These are phyloP conservation scores for Apteryx owenii DNA, from an alignment of 2,113 vertebrate species.

Conservation along the genomic window DNA sequence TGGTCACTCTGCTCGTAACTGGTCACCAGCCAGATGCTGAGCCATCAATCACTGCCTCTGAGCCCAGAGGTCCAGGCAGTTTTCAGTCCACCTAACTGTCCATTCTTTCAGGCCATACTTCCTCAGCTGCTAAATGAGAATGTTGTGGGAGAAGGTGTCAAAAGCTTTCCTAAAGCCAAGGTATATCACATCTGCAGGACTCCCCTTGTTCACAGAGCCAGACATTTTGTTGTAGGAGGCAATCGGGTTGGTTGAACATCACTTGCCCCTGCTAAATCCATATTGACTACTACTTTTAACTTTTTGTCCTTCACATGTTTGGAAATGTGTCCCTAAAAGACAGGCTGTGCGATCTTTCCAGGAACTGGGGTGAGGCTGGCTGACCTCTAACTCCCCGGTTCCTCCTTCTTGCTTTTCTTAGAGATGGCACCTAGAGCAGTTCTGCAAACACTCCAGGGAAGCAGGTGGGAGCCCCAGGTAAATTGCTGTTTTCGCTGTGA, in stretches of 20 bases:
- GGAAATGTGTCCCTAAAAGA: not conserved
- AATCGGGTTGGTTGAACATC: not conserved
- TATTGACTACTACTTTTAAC: not conserved
- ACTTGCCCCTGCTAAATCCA: not conserved
- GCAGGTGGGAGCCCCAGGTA: not conserved
- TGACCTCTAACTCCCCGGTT: accelerated
- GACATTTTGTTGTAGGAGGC: not conserved
- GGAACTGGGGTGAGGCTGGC: not conserved
- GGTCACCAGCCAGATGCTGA: not conserved
- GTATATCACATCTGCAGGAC: not conserved
- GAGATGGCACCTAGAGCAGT: not conserved
- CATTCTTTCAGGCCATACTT: not conserved
- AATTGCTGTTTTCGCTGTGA: not conserved
- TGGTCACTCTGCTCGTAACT: not conserved
- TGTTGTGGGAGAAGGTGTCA: not conserved
- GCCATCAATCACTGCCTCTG: not conserved
- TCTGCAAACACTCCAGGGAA: not conserved
- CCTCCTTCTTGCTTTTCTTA: not conserved
- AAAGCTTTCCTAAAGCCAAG: not conserved
- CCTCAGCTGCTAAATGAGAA: not conserved
- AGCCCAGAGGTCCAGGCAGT: not conserved
- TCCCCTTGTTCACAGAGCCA: not conserved
- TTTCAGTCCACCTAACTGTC: not conserved
- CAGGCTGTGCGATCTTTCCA: not conserved
- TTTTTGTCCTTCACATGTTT: not conserved